Evolutionary conservation across 2,888 invertebrate genomes (phyloP), one percentile per base, ranked within the genome.

Genomic region (Psylliodes chrysocephalus): DNA sequence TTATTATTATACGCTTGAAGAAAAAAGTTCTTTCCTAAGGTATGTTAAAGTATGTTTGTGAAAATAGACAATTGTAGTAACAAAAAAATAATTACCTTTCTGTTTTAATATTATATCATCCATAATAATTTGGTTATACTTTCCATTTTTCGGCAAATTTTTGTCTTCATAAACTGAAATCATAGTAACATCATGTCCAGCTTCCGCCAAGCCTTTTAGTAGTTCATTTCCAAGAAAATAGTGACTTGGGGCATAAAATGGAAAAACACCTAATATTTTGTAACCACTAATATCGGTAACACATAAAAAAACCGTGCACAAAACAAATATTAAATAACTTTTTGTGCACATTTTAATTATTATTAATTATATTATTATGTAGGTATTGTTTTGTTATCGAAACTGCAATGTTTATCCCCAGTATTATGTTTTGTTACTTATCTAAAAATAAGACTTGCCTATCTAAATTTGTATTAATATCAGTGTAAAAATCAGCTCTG

Each of bases 101-200:
- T 62, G 55, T 12, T 5, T 1, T 28, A 40, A 22, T 5, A 28
- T 7, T 2, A 55, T 10, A 3, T 55, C 42, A 0, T 62, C 17
- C 4, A 62, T 18, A 7, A 62, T 19, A 33, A 62, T 40, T 42
- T 70, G 68, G 12, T 44, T 54, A 14, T 56, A 70, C 2, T 35
- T 63, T 18, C 64, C 67, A 53, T 67, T 66, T 18, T 56, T 64
- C 3, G 68, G 68, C 19, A 53, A 52, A 42, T 49, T 49, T 33
- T 66, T 66, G 1, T 61, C 44, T 7, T 56, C 28, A 10, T 18
- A 62, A 10, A 55, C 62, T 1, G 49, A 42, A 1, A 51, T 14
- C 28, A 62, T 55, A 6, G 62, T 62, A 3, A 62, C 62, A 22
- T 62, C 62, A 22, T 62, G 55, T 1, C 62, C 55, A 14, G 55